These are phyloP conservation scores for Clarias platycephalus DNA, from an alignment of 2,797 vertebrate genomes.

Conservation along the genomic window DNA sequence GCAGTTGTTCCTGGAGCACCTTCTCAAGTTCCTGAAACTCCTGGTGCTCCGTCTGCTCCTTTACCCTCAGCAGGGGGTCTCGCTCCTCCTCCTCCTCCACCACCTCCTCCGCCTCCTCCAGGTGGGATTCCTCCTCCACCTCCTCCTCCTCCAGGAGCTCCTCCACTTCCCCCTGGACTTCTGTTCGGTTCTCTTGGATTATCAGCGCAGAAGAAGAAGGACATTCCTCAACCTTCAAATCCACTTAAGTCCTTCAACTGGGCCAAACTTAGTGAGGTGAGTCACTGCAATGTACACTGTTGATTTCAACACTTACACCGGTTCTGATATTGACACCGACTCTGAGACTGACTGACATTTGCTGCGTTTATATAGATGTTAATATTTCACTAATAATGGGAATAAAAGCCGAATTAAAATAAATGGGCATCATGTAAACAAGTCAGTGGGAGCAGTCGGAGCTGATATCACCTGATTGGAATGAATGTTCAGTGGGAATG, in stretches of 20 bases:
- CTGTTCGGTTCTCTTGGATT: conserved; percentile 77
- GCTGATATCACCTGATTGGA: too few relatives aligned
- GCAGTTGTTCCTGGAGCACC: conserved; percentile 53
- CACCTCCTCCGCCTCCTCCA: conserved; percentile 66
- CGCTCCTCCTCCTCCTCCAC: conserved; percentile 61
- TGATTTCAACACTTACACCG: background rate
- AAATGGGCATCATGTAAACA: too few relatives aligned
- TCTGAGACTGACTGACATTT: background rate
- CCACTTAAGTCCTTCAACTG: conserved; percentile 89
- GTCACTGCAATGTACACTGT: background rate
- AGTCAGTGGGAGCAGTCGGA: too few relatives aligned
- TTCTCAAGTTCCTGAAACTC: conserved; percentile 56
- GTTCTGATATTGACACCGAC: background rate
- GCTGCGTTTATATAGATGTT: background rate
- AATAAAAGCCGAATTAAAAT: too few relatives aligned
- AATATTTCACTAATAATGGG: too few relatives aligned
- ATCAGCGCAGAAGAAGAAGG: conserved; percentile 77
- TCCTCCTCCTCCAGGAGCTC: conserved; percentile 68
- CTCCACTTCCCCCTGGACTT: conserved; percentile 62
- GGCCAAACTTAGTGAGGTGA: conserved; percentile 84
- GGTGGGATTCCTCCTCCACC: conserved; percentile 63
- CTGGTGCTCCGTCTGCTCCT: conserved; percentile 71
- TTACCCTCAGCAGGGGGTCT: background rate
- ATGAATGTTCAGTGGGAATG: too few relatives aligned
- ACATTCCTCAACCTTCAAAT: conserved; percentile 80